These are phyloP conservation scores for Sialis lutaria DNA, from an alignment of 2,888 invertebrate species.

Conservation along the genomic window DNA sequence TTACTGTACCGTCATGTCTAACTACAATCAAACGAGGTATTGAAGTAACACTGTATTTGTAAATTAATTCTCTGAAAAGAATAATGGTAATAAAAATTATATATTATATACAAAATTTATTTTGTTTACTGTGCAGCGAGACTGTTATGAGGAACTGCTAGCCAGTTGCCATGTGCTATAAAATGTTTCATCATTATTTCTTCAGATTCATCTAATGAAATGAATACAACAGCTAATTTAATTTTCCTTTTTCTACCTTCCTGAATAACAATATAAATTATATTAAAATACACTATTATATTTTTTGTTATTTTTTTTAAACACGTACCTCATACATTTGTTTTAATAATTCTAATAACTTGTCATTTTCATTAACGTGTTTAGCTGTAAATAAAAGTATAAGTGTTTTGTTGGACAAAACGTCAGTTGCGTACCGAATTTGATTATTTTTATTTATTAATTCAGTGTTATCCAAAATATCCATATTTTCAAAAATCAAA, in stretches of 20 bases:
- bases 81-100: not conserved
- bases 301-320: not conserved
- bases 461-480: constrained; percentile 10
- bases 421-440: constrained; percentile 10
- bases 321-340: constrained; percentile 13
- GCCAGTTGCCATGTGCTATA: constrained; percentile 16
- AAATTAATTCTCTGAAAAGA: constrained; percentile 12
- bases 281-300: not conserved
- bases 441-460: constrained; percentile 12
- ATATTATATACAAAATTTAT: not conserved
- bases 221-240: constrained; percentile 14
- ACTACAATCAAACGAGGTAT: constrained; percentile 14
- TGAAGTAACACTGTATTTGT: constrained; percentile 11
- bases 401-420: constrained; percentile 12
- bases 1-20: constrained; percentile 12
- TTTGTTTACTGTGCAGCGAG: constrained; percentile 1
- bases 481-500: constrained; percentile 9
- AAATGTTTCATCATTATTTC: constrained; percentile 13
- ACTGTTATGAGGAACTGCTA: constrained; percentile 13
- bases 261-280: constrained; percentile 5
- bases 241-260: constrained; percentile 11
- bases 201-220: constrained; percentile 13
- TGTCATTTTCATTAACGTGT: constrained; percentile 12
- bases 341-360: constrained; percentile 14
- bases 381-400: constrained; percentile 16